These are phyloP conservation scores for Leptocoma aspasia DNA, from an alignment of 2,113 vertebrate genomes.

Conservation along the genomic window DNA sequence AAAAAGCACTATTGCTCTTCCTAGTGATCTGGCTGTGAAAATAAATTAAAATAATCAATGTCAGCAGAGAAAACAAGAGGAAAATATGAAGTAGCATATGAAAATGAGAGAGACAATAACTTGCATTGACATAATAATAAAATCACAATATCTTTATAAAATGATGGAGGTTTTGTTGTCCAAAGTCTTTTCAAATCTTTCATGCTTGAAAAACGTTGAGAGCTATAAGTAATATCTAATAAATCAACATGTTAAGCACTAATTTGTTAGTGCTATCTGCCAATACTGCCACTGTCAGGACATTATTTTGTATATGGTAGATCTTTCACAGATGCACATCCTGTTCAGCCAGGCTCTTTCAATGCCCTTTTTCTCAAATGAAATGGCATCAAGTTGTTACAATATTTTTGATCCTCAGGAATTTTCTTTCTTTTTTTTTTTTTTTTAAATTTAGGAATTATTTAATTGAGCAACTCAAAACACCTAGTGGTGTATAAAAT, in stretches of 20 bases:
- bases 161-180: slow-evolving; percentile 20
- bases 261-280: not conserved
- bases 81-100: slow-evolving; percentile 60
- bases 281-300: not conserved
- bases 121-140: slow-evolving; percentile 55
- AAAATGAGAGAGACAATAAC: slow-evolving; percentile 37
- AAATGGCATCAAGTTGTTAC: not conserved
- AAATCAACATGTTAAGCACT: not conserved
- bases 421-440: not conserved
- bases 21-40: slow-evolving; percentile 59
- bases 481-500: not conserved
- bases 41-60: slow-evolving; percentile 74
- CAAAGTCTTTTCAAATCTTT: slow-evolving; percentile 1
- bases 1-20: slow-evolving; percentile 49
- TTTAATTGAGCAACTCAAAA: not conserved
- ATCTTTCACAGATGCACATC: not conserved
- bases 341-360: not conserved
- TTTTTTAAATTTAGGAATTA: not conserved
- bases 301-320: not conserved
- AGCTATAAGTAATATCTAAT: not conserved
- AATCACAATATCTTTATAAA: slow-evolving; percentile 46
- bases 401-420: not conserved
- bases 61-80: slow-evolving; percentile 66
- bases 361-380: not conserved
- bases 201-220: not conserved